A percentile compares a stretch with the other conserved stretches of the same genome.
These are phyloP conservation scores for Osmerus mordax DNA, from an alignment of 2,113 vertebrate genomes.

Conservation along the genomic window DNA sequence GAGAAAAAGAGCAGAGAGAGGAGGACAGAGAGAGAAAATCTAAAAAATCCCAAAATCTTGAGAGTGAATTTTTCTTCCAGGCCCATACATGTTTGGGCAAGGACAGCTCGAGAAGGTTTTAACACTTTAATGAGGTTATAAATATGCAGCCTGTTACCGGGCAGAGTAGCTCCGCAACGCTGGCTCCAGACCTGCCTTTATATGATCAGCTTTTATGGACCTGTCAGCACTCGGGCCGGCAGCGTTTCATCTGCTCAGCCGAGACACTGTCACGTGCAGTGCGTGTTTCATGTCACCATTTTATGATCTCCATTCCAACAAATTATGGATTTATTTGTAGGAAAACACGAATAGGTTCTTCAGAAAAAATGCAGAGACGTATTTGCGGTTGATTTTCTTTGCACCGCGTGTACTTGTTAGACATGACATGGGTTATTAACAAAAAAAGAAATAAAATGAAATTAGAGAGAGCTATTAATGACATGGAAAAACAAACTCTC, in stretches of 20 bases:
- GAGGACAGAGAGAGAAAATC: too few relatives aligned
- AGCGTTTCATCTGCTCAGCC: conserved; percentile 53
- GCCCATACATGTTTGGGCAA: conserved; percentile 46
- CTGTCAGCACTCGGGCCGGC: conserved; percentile 78
- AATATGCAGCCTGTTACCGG: conserved; percentile 78
- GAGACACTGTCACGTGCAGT: conserved; percentile 66
- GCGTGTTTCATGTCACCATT: conserved; percentile 64
- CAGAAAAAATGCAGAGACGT: conserved; percentile 26
- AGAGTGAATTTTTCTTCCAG: conserved; percentile 9
- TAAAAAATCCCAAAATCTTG: neutral
- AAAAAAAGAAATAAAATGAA: conserved; percentile 55
- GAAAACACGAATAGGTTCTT: conserved; percentile 12
- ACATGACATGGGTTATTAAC: conserved; percentile 57
- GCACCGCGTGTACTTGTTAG: conserved; percentile 28
- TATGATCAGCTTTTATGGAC: conserved; percentile 87
- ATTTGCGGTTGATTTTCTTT: neutral
- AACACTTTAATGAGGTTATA: conserved; percentile 72
- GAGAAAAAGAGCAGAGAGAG: conserved; percentile 13
- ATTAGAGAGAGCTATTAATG: conserved; percentile 53
- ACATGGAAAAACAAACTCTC: conserved; percentile 54
- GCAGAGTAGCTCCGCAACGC: conserved; percentile 72
- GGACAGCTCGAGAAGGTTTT: conserved; percentile 52
- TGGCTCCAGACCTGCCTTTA: conserved; percentile 76
- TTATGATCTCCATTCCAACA: conserved; percentile 76
- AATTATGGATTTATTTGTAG: conserved; percentile 49